Evolutionary conservation across 2,888 invertebrate genomes (phyloP).

Genomic region (Drosophila testacea): DNA sequence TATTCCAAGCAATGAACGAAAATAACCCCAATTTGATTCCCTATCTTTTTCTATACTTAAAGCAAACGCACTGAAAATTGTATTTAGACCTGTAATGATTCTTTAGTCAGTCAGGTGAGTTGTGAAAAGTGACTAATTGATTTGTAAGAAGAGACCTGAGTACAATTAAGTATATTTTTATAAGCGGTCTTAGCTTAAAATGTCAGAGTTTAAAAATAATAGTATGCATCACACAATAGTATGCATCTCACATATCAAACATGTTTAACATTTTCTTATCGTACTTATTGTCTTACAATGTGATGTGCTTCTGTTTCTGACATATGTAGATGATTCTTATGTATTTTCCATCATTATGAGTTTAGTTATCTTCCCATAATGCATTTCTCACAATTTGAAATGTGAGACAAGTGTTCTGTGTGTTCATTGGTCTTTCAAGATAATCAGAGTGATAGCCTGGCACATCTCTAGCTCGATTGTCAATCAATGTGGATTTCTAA

Average conservation of each 20-base stretch:
- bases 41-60: background rate
- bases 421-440: slow-evolving; percentile 6
- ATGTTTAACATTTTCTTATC: slow-evolving; percentile 30
- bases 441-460: slow-evolving; percentile 29
- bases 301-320: slow-evolving; percentile 6
- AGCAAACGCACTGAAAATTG: too few species aligned
- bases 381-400: slow-evolving; percentile 42
- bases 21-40: background rate
- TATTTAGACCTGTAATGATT: background rate
- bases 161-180: background rate
- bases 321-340: slow-evolving; percentile 18
- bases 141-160: slow-evolving; percentile 51
- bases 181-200: slow-evolving; percentile 4
- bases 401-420: slow-evolving; percentile 39
- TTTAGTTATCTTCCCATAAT: background rate
- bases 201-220: slow-evolving; percentile 56
- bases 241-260: slow-evolving; percentile 44
- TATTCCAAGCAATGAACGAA: too few species aligned
- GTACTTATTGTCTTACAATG: slow-evolving; percentile 15
- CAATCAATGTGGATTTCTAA: slow-evolving; percentile 35
- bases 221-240: slow-evolving; percentile 55
- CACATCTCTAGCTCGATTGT: slow-evolving; percentile 27
- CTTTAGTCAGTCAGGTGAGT: slow-evolving; percentile 15
- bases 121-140: slow-evolving; percentile 56
- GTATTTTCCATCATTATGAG: slow-evolving; percentile 59